Conservation (phyloP, 2,888 invertebrate genomes). For the Cheilosia vulpina region DNA sequence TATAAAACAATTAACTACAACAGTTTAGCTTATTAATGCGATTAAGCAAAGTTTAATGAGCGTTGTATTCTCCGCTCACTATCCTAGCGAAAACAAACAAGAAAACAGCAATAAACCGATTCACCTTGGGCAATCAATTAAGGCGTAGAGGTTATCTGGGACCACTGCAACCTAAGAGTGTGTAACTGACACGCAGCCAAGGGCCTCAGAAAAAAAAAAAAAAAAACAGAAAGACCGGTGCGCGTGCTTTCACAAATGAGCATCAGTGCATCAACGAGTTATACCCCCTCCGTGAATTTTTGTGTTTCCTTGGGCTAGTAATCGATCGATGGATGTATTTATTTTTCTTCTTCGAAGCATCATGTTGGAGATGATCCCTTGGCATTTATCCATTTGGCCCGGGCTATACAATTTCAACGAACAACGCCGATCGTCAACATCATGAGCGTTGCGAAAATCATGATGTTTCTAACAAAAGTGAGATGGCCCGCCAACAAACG, state of each 20-base stretch:
- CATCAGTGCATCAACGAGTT: constrained; percentile 16
- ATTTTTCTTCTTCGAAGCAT: constrained; percentile 37
- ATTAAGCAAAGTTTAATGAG: constrained; percentile 46
- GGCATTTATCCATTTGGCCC: constrained; percentile 47
- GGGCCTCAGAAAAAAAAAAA: constrained; percentile 3
- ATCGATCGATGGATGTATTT: constrained; percentile 18
- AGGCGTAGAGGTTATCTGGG: constrained; percentile 41
- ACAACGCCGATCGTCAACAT: constrained; percentile 9
- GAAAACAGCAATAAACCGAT: constrained; percentile 19
- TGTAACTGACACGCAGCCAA: constrained; percentile 35
- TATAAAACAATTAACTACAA: constrained; percentile 43
- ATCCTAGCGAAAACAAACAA: constrained; percentile 2
- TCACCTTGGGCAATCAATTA: constrained; percentile 66
- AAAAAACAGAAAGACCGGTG: constrained; percentile 24
- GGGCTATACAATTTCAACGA: not conserved
- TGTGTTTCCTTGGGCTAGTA: not conserved
- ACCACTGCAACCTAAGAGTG: constrained; percentile 15
- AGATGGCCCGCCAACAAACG: not conserved
- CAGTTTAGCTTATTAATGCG: constrained; percentile 47
- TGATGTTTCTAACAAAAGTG: constrained; percentile 24
- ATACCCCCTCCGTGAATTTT: not conserved
- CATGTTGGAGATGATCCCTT: constrained; percentile 53
- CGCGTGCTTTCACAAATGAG: constrained; percentile 43
- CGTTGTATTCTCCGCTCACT: constrained; percentile 12
- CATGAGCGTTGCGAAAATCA: constrained; percentile 36